A percentile compares a stretch with the other conserved stretches of the same genome.
Evolutionary conservation across 2,113 vertebrate genomes (phyloP).

Genomic region (Micronisus gabar): DNA sequence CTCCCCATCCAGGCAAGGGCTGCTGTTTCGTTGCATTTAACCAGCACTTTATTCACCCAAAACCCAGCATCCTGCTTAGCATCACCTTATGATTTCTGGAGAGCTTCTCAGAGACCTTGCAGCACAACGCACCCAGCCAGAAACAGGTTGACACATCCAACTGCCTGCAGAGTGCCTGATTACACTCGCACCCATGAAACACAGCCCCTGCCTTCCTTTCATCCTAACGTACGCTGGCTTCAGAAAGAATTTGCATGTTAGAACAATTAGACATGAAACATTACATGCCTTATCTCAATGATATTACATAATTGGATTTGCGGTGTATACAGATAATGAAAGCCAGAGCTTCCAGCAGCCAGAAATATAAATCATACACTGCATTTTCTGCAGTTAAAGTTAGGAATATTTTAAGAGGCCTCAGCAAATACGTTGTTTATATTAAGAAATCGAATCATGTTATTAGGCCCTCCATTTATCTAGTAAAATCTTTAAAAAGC

Average conservation of each 20-base stretch:
- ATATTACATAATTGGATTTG: conserved; percentile 53
- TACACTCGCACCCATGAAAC: neutral
- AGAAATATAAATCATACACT: neutral
- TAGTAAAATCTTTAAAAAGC: conserved; percentile 80
- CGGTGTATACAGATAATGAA: neutral
- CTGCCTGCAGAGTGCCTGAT: neutral
- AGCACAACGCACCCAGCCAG: neutral
- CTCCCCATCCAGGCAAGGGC: neutral
- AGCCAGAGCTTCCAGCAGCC: conserved; percentile 35
- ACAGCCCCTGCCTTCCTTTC: neutral
- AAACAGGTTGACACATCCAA: neutral
- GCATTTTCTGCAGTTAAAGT: conserved; percentile 4
- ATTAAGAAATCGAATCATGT: conserved; percentile 61
- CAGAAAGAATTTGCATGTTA: conserved; percentile 31
- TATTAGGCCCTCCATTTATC: conserved; percentile 68
- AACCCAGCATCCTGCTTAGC: neutral
- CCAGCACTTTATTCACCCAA: neutral
- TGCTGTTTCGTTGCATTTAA: neutral
- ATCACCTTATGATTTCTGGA: neutral
- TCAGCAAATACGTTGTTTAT: conserved; percentile 40
- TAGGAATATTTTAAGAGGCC: conserved; percentile 48
- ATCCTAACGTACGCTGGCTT: accelerated
- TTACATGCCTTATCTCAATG: conserved; percentile 38
- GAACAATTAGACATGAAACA: conserved; percentile 46
- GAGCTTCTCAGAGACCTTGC: neutral